Conservation (phyloP, 1,140 invertebrate species). For the Trialeurodes vaporariorum region DNA sequence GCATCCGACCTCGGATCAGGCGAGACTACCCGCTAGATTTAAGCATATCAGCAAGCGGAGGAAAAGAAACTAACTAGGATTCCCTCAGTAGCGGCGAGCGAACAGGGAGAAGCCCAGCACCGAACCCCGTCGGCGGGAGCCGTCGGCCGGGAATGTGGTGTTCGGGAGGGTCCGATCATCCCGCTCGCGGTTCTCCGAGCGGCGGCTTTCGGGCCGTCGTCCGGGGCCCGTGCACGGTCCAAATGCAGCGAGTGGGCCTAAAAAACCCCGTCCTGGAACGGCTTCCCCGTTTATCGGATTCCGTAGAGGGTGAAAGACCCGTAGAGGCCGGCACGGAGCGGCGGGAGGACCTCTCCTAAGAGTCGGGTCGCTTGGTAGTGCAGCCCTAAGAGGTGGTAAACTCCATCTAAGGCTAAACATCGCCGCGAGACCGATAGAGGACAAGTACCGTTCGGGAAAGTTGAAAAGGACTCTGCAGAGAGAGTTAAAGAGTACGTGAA, state of each 20-base stretch:
- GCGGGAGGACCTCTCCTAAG: constrained; percentile 47
- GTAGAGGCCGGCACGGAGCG: constrained; percentile 39
- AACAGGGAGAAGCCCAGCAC: constrained; percentile 65
- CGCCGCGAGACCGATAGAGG: constrained; percentile 70
- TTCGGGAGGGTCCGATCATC: constrained; percentile 42
- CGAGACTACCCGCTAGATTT: constrained; percentile 66
- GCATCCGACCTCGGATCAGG: constrained; percentile 55
- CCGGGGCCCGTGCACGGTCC: constrained; percentile 48
- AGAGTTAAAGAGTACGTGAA: constrained; percentile 78
- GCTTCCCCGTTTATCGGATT: no score
- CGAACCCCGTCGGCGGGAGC: constrained; percentile 38
- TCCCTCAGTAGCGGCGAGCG: constrained; percentile 77
- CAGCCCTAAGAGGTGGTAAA: constrained; percentile 74
- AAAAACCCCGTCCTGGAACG: no score
- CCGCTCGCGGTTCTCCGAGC: constrained; percentile 64
- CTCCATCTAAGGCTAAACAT: constrained; percentile 80
- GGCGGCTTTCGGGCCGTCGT: constrained; percentile 59
- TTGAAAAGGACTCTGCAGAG: constrained; percentile 83
- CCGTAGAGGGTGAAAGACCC: constrained; percentile 60
- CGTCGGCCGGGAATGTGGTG: constrained; percentile 50
- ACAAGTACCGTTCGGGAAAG: constrained; percentile 87
- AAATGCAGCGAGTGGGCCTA: no score
- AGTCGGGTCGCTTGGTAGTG: constrained; percentile 77
- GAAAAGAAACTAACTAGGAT: constrained; percentile 87
- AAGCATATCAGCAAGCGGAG: constrained; percentile 84